A percentile compares a stretch with the other conserved stretches of the same genome.
These are phyloP conservation scores for Dexiosoma caninum DNA, from an alignment of 2,888 invertebrate species.

Conservation along the genomic window DNA sequence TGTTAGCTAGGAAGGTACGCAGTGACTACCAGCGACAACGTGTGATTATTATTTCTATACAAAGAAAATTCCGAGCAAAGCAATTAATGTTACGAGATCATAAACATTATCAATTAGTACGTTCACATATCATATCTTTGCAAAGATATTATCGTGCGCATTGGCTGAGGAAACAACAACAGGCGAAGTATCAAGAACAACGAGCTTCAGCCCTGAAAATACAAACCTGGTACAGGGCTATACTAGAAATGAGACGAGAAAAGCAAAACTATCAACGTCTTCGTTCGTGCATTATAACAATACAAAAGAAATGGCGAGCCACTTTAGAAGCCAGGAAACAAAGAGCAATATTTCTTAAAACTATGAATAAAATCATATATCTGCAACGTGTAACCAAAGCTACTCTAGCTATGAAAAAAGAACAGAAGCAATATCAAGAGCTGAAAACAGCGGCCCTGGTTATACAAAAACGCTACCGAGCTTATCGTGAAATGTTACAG, in stretches of 20 bases:
- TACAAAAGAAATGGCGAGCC: conserved; percentile 73
- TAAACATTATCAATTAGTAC: conserved; percentile 59
- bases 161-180: conserved; percentile 64
- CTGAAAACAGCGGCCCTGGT: conserved; percentile 66
- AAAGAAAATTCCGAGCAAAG: conserved; percentile 72
- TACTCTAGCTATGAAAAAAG: conserved; percentile 68
- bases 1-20: conserved; percentile 66
- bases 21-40: conserved; percentile 71
- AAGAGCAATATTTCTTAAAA: conserved; percentile 57
- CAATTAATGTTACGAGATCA: conserved; percentile 67
- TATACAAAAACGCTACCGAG: conserved; percentile 72
- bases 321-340: conserved; percentile 70
- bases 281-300: conserved; percentile 64
- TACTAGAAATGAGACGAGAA: conserved; percentile 67
- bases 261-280: conserved; percentile 64
- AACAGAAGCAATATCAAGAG: conserved; percentile 68
- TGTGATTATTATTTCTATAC: conserved; percentile 69
- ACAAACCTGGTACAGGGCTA: conserved; percentile 73
- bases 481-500: conserved; percentile 66
- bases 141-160: conserved; percentile 76
- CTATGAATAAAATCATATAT: conserved; percentile 67
- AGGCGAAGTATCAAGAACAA: conserved; percentile 43
- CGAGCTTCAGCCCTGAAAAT: conserved; percentile 65
- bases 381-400: conserved; percentile 78
- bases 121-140: conserved; percentile 67